Evolutionary conservation across 2,888 invertebrate genomes (phyloP).

Genomic region (Taenaris catops): DNA sequence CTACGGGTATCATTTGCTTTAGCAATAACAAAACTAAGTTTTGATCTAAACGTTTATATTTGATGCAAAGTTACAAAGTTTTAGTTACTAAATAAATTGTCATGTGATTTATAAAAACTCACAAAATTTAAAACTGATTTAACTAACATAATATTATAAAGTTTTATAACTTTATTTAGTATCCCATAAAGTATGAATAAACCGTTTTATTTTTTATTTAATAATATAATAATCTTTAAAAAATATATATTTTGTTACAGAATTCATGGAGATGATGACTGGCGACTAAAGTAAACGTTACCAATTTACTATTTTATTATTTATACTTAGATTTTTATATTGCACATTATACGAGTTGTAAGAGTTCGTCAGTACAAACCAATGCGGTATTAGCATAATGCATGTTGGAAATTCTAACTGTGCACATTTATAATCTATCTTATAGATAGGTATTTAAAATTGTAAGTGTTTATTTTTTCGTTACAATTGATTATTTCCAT

Average conservation of each 20-base stretch:
- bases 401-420: slow-evolving; percentile 24
- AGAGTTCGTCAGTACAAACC: slow-evolving; percentile 66
- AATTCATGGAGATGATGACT: slow-evolving; percentile 98
- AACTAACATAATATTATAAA: no score
- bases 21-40: no score
- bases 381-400: slow-evolving; percentile 68
- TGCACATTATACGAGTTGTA: slow-evolving; percentile 45
- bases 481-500: slow-evolving; percentile 63
- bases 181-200: no score
- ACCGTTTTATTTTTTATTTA: no score
- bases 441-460: slow-evolving; percentile 52
- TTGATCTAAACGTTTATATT: no score
- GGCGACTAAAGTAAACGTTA: slow-evolving; percentile 83
- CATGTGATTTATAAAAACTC: no score
- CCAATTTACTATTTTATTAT: slow-evolving; percentile 40
- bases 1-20: no score
- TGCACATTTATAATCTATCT: slow-evolving; percentile 48
- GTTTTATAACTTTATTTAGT: no score
- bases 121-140: no score
- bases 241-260: slow-evolving; percentile 78
- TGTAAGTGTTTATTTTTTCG: slow-evolving; percentile 34
- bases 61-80: no score
- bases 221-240: no score
- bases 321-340: slow-evolving; percentile 51
- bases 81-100: no score